phyloP scores from a whole-genome alignment of 2,113 vertebrate genomes.

The Sinosuthora webbiana region DNA sequence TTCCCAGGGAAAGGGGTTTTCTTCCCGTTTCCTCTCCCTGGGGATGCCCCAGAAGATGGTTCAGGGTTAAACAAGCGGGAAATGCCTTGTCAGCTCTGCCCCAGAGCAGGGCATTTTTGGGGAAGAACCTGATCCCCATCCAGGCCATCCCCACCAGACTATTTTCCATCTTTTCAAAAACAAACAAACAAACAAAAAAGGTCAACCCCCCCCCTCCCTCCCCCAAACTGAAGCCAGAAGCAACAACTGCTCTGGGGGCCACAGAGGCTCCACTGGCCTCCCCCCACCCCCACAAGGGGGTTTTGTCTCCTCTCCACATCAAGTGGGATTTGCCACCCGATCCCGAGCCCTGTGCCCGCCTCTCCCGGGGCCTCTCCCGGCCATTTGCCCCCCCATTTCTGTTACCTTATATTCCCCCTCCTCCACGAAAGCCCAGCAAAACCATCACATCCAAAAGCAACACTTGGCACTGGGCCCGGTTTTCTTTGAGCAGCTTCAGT shows the following conservation, averaged over 20 bases:
- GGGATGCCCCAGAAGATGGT: not conserved
- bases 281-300: not conserved
- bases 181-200: not conserved
- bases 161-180: not conserved
- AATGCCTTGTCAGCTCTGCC: not conserved
- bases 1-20: not conserved
- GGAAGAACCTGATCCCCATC: not conserved
- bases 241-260: slow-evolving; percentile 42
- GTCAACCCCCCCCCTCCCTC: not conserved
- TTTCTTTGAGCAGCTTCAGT: slow-evolving; percentile 48
- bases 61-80: not conserved
- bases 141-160: not conserved
- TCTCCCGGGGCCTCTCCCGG: not conserved
- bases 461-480: slow-evolving; percentile 23
- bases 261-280: not conserved
- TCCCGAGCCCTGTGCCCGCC: not conserved
- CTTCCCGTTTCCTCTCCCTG: not conserved
- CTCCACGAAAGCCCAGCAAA: slow-evolving; percentile 13
- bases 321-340: not conserved
- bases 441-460: slow-evolving; percentile 28
- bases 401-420: slow-evolving; percentile 19
- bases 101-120: not conserved
- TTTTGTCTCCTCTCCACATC: slow-evolving; percentile 26
- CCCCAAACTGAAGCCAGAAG: not conserved
- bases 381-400: not conserved